A percentile compares a stretch with the other conserved stretches of the same genome.
Conservation (phyloP, 2,797 vertebrate genomes). For the Scomberomorus guttatus region DNA sequence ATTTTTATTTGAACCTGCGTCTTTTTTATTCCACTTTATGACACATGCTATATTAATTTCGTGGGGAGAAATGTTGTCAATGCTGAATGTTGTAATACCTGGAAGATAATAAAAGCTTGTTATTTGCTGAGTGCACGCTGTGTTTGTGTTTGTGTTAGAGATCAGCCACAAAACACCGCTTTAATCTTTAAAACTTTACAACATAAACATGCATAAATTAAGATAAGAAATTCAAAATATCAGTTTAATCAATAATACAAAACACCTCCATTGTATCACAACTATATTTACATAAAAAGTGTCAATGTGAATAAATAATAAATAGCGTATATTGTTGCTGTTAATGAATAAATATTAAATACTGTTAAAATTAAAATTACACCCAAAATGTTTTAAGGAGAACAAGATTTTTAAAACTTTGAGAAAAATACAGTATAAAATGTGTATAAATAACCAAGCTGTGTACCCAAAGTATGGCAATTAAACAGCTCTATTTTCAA, state of each 20-base stretch:
- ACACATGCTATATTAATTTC: constrained; percentile 35
- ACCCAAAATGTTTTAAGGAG: constrained; percentile 12
- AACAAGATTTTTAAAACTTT: constrained; percentile 50
- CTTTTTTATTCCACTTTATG: constrained; percentile 41
- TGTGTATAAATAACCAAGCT: constrained; percentile 21
- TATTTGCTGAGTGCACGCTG: constrained; percentile 13
- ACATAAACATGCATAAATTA: background rate
- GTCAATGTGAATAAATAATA: constrained; percentile 49
- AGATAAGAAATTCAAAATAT: constrained; percentile 30
- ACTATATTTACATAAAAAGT: constrained; percentile 1
- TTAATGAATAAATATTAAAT: constrained; percentile 54
- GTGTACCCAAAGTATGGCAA: constrained; percentile 4
- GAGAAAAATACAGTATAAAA: constrained; percentile 23
- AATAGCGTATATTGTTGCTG: constrained; percentile 10
- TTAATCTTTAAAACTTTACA: background rate
- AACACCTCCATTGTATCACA: constrained; percentile 15
- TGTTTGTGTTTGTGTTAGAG: constrained; percentile 20
- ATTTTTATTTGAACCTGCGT: constrained; percentile 44
- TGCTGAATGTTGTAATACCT: constrained; percentile 22
- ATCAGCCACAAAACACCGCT: background rate
- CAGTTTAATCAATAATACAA: constrained; percentile 49
- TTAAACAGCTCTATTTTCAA: constrained; percentile 25
- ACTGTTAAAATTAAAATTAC: constrained; percentile 27
- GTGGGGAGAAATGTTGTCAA: constrained; percentile 18
- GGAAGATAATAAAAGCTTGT: constrained; percentile 59